Evolutionary conservation across 2,797 vertebrate genomes (phyloP), one percentile per base, ranked within the genome.

Genomic region (Decapterus maruadsi): DNA sequence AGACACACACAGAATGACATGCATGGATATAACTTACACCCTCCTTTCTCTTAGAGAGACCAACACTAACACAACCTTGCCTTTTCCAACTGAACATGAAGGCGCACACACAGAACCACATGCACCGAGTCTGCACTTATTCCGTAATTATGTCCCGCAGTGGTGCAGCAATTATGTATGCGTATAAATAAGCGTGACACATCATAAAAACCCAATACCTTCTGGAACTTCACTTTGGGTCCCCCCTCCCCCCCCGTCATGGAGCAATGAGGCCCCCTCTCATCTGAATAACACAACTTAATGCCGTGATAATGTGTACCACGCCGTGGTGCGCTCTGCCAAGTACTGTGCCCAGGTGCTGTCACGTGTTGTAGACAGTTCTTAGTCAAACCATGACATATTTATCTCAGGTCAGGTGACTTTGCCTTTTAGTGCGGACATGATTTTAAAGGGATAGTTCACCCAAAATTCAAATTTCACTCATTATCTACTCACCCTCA

Each of bases 121-220:
- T 12, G 26, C 62, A 64, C 72, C 61, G 46, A 58, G 19, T 80
- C 67, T 74, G 46, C 66, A 54, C 22, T 17, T 59, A 74, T 50
- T 63, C 79, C 81, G 80, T 90, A 88, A 92, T 92, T 87, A 85
- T 61, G 80, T 82, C 69, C 66, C 68, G 40, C 82, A 80, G 85
- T 73, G 75, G 78, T 56, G 55, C 81, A 75, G 71, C 87, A 87
- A 92, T 91, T 93, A 89, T 81, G 58, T 77, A 58, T 81, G 68
- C 42, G 38, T 83, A 90, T 89, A 92, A 90, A 90, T 91, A 93
- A 89, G 89, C 56, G 67, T 69, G 74, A 88, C 86, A 92, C 89
- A 57, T 88, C 77, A 87, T 93, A 88, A 94, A 94, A 94, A 83
- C 58, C 53, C 74, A 68, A 77, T 75, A 77, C 87, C 77, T 85